A percentile compares a stretch with the other conserved stretches of the same genome.
These are phyloP conservation scores for Caenorhabditis plicata DNA, from an alignment of 2,888 invertebrate genomes.

Conservation along the genomic window DNA sequence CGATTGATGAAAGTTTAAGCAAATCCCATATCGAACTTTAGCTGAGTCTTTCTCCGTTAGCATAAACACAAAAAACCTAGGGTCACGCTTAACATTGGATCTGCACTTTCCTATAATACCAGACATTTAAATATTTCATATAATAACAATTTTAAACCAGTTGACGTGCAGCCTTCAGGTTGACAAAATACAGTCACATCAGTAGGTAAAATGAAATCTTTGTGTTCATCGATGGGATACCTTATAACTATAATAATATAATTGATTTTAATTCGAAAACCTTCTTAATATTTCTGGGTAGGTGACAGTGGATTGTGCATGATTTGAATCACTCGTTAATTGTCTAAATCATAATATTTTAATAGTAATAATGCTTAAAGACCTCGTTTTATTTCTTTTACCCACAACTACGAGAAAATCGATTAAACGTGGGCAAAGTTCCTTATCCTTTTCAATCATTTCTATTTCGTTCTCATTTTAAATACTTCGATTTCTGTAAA, in stretches of 20 bases:
- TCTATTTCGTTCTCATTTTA: no score
- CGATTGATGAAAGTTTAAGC: conserved; percentile 81
- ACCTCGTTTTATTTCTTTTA: conserved; percentile 36
- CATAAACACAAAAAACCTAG: conserved; percentile 88
- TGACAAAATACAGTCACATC: conserved; percentile 99
- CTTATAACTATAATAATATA: no score
- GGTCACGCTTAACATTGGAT: no score
- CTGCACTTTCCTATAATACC: conserved; percentile 2
- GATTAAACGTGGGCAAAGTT: conserved; percentile 72
- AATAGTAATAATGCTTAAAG: no score
- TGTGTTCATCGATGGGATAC: conserved; percentile 70
- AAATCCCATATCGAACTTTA: conserved; percentile 88
- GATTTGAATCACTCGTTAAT: no score
- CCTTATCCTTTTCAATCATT: conserved; percentile 64
- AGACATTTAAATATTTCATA: conserved; percentile 1
- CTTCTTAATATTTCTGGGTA: conserved; percentile 51
- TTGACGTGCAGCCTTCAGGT: conserved; percentile 89
- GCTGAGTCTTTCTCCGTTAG: conserved; percentile 98
- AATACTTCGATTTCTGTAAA: no score
- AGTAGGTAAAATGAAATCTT: conserved; percentile 90
- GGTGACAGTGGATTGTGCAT: conserved; percentile 15
- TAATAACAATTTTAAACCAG: conserved; percentile 5
- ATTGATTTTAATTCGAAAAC: no score
- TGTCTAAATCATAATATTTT: no score
- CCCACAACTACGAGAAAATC: conserved; percentile 98